Base-by-base conservation (phyloP, 1,140 invertebrate genomes). In the Caenorhabditis tropicalis region DNA sequence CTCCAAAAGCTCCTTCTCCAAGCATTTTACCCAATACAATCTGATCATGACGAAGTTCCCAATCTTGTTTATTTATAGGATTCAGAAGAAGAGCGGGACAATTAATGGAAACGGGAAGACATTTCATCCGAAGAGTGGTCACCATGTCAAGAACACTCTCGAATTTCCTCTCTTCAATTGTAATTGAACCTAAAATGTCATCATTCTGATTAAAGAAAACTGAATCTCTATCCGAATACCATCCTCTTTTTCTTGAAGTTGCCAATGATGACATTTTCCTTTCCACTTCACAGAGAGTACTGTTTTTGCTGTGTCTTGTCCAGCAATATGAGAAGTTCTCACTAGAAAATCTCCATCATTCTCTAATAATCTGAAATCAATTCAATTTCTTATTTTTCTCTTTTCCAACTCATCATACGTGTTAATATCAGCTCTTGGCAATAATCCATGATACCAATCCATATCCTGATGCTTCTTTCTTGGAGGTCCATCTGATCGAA, bases 1-100 rank as follows among this genome's bases (percentile, higher is more conserved):
- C 96, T 3, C 96, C 96, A 92, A 98, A 98, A 91, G 98, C 98
- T 81, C 97, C 97, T 96, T 98, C 94, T 91, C 97, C 96, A 90
- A 98, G 97, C 93, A 98, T 98, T 89, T 97, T 96, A 51, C 96
- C 92, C 15, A 98, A 92, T 83, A 95, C 94, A 65, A 98, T 95
- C 92, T 98, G 96, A 91, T 98, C 96, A 92, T 98, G 98, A 91
- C 96, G 96, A 0, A 98, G 93, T 91, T 98, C 96, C 96, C 97
- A 98, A 81, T 94, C 94, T 93, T 98, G 96, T n/a, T 96, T 92
- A 3, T 94, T 94, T 86, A 98, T 95, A 1, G 96, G 95, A 58
- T 94, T 94, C 85, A 95, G 94, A 10, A 98, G 93, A 88, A 98
- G 94, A 58, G 96, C 95, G 81, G 96, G 96, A 3, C 96, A 97